phyloP scores from a whole-genome alignment of 2,888 invertebrate species.

The Subacronicta megacephala region DNA sequence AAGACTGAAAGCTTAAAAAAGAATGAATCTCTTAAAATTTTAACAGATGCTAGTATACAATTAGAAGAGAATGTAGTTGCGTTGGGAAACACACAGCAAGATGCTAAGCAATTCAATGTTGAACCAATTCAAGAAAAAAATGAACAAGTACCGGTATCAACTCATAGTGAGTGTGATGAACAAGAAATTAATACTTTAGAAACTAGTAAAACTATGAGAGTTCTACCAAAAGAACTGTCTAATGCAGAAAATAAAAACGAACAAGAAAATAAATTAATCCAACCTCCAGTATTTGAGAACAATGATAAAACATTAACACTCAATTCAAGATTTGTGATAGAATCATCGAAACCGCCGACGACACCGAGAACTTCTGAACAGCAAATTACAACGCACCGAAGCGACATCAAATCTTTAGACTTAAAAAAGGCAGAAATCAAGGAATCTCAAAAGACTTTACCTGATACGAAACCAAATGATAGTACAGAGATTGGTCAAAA shows the following conservation, averaged over 20 bases:
- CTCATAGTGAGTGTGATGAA: constrained; percentile 1
- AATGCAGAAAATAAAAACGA: constrained; percentile 1
- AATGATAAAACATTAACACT: constrained; percentile 4
- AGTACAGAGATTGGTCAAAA: constrained; percentile 14
- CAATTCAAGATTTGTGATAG: background rate
- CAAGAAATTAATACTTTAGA: constrained; percentile 10
- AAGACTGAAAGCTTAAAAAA: constrained; percentile 11
- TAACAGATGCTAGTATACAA: constrained; percentile 4
- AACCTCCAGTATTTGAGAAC: background rate
- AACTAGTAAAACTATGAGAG: background rate
- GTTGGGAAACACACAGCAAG: background rate
- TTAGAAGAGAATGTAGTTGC: background rate
- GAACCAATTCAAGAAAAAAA: constrained; percentile 7
- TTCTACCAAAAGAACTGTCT: background rate
- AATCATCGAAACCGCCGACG: background rate
- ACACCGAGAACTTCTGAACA: constrained; percentile 5
- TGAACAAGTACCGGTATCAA: background rate
- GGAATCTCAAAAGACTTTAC: constrained; percentile 1
- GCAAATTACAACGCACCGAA: background rate
- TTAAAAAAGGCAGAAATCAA: constrained; percentile 3
- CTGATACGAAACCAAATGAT: constrained; percentile 10
- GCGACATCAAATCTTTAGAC: constrained; percentile 4
- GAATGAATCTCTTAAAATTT: background rate
- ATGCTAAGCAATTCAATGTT: background rate
- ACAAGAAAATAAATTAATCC: constrained; percentile 3